phyloP scores from a whole-genome alignment of 2,113 vertebrate genomes.

The Pterocles gutturalis region DNA sequence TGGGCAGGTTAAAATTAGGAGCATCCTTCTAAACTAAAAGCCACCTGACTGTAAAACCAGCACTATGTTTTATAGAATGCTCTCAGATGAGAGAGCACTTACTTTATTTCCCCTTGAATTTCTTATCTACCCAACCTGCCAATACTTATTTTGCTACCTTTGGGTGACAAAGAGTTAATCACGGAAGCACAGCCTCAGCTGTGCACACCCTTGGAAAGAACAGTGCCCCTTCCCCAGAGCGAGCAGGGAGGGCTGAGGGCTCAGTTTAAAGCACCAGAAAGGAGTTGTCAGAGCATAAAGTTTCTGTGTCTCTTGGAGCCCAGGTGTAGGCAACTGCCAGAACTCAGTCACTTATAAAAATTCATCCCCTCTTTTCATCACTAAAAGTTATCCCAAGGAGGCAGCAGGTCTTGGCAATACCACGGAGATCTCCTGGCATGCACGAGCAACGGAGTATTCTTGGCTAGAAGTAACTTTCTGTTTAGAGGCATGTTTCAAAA shows the following conservation, averaged over 20 bases:
- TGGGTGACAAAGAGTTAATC: background rate
- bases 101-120: background rate
- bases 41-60: background rate
- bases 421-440: background rate
- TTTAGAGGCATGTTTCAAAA: background rate
- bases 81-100: background rate
- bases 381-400: background rate
- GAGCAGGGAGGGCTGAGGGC: background rate
- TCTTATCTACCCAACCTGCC: background rate
- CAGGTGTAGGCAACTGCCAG: background rate
- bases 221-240: rapidly evolving
- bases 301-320: background rate
- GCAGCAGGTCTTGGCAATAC: background rate
- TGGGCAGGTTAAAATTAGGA: background rate
- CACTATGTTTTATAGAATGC: background rate
- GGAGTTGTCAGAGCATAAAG: background rate
- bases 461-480: background rate
- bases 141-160: background rate
- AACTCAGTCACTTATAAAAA: background rate
- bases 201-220: background rate
- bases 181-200: background rate
- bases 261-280: background rate
- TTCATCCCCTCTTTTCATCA: background rate
- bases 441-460: background rate
- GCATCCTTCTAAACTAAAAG: background rate